These are phyloP conservation scores for Abramis brama DNA, from an alignment of 2,113 vertebrate species.

Conservation along the genomic window DNA sequence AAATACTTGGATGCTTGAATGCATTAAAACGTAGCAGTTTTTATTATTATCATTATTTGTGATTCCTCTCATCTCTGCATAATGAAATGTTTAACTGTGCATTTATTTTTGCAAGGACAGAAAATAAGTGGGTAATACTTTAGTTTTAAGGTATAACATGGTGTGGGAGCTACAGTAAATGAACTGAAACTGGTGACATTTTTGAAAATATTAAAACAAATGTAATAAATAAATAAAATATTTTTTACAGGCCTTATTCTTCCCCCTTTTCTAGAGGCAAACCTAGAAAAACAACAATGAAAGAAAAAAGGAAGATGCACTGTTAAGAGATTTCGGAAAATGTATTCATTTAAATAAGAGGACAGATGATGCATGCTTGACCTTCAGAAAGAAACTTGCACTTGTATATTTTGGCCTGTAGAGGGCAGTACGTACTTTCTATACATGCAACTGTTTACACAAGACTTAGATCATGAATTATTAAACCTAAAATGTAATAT, in stretches of 20 bases:
- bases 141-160: background rate
- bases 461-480: background rate
- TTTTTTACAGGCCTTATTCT: too few relatives aligned
- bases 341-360: background rate
- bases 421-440: background rate
- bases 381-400: background rate
- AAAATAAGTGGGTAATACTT: background rate
- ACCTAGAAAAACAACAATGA: slow-evolving; percentile 58
- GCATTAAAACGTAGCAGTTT: too few relatives aligned
- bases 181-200: too few relatives aligned
- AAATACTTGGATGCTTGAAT: too few relatives aligned
- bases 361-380: background rate
- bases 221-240: too few relatives aligned
- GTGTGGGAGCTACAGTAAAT: too few relatives aligned
- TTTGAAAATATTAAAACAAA: too few relatives aligned
- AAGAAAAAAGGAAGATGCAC: background rate
- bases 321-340: background rate
- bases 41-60: too few relatives aligned
- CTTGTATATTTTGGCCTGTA: background rate
- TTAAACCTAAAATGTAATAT: background rate
- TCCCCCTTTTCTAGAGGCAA: slow-evolving; percentile 53
- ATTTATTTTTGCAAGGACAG: background rate
- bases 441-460: background rate
- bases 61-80: background rate
- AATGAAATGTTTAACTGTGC: background rate